These are phyloP conservation scores for Cranoglanis bouderius DNA, from an alignment of 2,113 vertebrate species.

Conservation along the genomic window DNA sequence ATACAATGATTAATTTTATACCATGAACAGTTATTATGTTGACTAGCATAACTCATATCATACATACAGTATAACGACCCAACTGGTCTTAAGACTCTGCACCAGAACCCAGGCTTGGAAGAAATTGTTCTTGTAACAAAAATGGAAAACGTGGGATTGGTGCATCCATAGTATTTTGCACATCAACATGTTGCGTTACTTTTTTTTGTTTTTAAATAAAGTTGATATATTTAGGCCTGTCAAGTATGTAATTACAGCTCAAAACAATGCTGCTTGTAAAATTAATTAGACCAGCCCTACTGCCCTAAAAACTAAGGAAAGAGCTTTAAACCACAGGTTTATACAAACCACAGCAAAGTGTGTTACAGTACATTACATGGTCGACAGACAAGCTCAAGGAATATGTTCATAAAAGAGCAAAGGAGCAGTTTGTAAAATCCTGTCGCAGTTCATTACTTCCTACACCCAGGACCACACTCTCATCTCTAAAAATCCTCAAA, in stretches of 20 bases:
- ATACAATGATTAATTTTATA: neutral
- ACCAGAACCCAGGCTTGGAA: too few relatives aligned
- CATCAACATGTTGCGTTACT: too few relatives aligned
- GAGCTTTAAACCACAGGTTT: neutral
- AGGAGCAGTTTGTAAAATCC: neutral
- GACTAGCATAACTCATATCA: neutral
- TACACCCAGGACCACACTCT: neutral
- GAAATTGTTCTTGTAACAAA: too few relatives aligned
- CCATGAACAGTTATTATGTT: neutral
- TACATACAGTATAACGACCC: too few relatives aligned
- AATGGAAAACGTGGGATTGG: too few relatives aligned
- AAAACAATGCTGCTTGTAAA: neutral
- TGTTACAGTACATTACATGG: conserved; percentile 16
- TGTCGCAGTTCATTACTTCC: neutral
- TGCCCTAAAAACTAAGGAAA: neutral
- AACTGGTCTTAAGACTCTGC: too few relatives aligned
- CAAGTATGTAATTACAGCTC: neutral
- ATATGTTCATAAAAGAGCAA: conserved; percentile 43
- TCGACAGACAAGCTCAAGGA: conserved; percentile 33
- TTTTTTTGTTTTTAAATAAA: neutral
- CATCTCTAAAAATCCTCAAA: neutral
- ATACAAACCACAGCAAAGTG: conserved; percentile 34
- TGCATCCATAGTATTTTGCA: too few relatives aligned
- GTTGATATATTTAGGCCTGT: neutral
- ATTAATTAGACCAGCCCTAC: neutral